These are phyloP conservation scores for Pholis gunnellus DNA, from an alignment of 2,113 vertebrate genomes.

Conservation along the genomic window DNA sequence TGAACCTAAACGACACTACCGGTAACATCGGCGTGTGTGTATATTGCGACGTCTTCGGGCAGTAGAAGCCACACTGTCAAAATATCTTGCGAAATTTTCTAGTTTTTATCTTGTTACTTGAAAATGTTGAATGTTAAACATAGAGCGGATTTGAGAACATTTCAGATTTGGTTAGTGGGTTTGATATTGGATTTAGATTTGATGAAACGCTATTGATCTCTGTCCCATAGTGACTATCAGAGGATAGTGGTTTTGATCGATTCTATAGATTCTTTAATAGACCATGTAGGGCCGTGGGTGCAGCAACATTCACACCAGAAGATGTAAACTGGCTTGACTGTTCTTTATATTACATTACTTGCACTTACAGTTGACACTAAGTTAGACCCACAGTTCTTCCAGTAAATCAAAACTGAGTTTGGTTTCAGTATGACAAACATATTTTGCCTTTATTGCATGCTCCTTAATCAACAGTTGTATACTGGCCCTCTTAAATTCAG, in stretches of 20 bases:
- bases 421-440: conserved; percentile 18
- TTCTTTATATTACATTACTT: not conserved
- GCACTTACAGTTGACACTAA: not conserved
- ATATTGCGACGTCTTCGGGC: no score
- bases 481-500: not conserved
- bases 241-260: not conserved
- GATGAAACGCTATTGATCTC: not conserved
- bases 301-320: not conserved
- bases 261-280: not conserved
- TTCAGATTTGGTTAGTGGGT: not conserved
- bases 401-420: conserved; percentile 4
- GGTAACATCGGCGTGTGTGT: no score
- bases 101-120: no score
- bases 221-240: not conserved
- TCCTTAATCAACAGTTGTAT: not conserved
- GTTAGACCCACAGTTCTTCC: not conserved
- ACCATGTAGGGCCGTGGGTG: no score
- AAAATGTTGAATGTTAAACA: no score
- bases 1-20: no score
- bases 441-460: conserved; percentile 15
- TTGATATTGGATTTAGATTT: not conserved
- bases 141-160: not conserved
- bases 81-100: no score
- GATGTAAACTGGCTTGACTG: not conserved
- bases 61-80: no score